Conservation (phyloP, 2,113 vertebrate species). For the Catagonus wagneri region DNA sequence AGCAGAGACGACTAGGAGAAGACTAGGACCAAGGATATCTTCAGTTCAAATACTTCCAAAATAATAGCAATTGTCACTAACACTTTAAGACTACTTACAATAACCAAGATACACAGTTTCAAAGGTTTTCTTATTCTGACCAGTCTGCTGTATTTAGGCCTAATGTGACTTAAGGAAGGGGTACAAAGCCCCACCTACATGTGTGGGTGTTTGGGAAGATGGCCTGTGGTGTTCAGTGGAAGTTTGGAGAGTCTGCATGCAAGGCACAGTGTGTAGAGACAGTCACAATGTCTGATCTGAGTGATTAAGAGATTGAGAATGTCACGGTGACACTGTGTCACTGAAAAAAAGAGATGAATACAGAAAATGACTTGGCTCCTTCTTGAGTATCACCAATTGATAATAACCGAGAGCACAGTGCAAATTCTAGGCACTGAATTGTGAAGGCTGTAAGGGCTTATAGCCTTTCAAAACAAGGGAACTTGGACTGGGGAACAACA, state of each 20-base stretch:
- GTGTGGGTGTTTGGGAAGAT: background rate
- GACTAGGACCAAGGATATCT: background rate
- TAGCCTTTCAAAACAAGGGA: background rate
- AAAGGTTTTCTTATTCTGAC: background rate
- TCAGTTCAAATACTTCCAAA: slow-evolving; percentile 31
- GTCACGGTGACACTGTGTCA: slow-evolving; percentile 60
- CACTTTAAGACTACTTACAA: background rate
- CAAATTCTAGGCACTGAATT: background rate
- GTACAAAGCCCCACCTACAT: background rate
- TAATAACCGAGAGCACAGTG: background rate
- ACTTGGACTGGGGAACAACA: slow-evolving; percentile 36
- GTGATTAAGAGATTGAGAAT: slow-evolving; percentile 59
- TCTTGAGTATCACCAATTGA: slow-evolving; percentile 17
- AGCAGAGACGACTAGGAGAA: no score
- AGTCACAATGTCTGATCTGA: slow-evolving; percentile 26
- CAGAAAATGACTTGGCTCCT: slow-evolving; percentile 54
- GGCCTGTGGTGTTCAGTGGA: background rate
- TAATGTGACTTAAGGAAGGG: background rate
- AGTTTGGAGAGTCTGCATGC: background rate
- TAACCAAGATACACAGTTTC: background rate
- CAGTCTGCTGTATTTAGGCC: background rate
- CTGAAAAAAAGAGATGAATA: slow-evolving; percentile 7
- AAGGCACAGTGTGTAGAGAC: background rate
- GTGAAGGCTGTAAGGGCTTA: slow-evolving; percentile 14
- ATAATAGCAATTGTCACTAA: background rate